phyloP scores from a whole-genome alignment of 2,113 vertebrate genomes.

The Leuciscus idus region DNA sequence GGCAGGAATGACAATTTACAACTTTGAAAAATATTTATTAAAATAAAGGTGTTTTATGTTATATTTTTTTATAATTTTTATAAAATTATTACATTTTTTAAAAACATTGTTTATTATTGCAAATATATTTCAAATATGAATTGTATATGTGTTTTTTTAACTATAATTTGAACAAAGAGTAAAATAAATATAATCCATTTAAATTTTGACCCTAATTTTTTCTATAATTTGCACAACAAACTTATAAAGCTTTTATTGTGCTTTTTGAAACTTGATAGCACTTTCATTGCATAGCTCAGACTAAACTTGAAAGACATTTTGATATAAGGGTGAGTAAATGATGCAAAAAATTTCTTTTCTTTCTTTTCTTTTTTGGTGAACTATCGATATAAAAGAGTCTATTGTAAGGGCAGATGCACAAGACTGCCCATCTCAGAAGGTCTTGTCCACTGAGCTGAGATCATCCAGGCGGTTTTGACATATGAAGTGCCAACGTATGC shows the following conservation, averaged over 20 bases:
- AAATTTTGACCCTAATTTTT: too few species aligned
- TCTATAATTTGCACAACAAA: too few species aligned
- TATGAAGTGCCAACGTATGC: constrained; percentile 22
- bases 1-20: too few species aligned
- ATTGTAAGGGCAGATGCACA: not conserved
- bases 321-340: not conserved
- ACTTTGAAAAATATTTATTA: too few species aligned
- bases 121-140: too few species aligned
- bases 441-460: constrained; percentile 20
- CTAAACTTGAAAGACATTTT: not conserved
- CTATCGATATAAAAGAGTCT: not conserved
- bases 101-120: too few species aligned
- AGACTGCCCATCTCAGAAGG: not conserved
- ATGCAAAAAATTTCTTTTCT: not conserved
- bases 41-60: too few species aligned
- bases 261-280: not conserved
- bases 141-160: too few species aligned
- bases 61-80: too few species aligned
- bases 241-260: not conserved
- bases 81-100: too few species aligned
- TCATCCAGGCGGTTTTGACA: constrained; percentile 33
- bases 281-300: not conserved
- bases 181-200: too few species aligned
- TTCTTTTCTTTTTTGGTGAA: not conserved
- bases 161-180: too few species aligned